These are phyloP conservation scores for Magallana nippona DNA, from an alignment of 2,888 invertebrate species.

Conservation along the genomic window DNA sequence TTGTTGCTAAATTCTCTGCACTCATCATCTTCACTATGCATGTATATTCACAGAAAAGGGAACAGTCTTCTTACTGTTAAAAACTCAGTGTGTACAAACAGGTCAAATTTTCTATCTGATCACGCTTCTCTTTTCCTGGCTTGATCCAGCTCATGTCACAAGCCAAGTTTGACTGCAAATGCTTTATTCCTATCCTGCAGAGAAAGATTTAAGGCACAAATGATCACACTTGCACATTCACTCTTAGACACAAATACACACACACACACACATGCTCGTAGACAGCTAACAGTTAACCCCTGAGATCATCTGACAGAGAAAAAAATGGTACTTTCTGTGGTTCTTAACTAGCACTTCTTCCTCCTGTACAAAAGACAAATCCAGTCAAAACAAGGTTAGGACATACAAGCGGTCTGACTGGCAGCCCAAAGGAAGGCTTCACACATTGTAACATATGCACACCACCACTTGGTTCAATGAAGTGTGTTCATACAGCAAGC, in stretches of 20 bases:
- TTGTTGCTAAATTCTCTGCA: neutral
- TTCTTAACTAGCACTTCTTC: neutral
- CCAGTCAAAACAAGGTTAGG: neutral
- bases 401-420: neutral
- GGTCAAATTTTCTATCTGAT: constrained; percentile 30
- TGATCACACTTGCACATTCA: constrained; percentile 2
- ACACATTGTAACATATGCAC: neutral
- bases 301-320: constrained; percentile 29
- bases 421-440: neutral
- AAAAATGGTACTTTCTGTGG: neutral
- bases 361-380: neutral
- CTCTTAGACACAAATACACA: too few species aligned
- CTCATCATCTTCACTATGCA: neutral
- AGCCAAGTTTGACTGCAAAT: constrained; percentile 6
- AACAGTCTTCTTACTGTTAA: neutral
- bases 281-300: constrained; percentile 25
- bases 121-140: neutral
- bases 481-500: neutral
- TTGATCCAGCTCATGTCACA: neutral
- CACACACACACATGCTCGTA: neutral
- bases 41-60: neutral
- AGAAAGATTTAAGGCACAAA: constrained; percentile 30
- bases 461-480: neutral
- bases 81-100: neutral
- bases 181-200: neutral